Conservation (phyloP, 2,888 invertebrate genomes). For the Epinotia demarniana region DNA sequence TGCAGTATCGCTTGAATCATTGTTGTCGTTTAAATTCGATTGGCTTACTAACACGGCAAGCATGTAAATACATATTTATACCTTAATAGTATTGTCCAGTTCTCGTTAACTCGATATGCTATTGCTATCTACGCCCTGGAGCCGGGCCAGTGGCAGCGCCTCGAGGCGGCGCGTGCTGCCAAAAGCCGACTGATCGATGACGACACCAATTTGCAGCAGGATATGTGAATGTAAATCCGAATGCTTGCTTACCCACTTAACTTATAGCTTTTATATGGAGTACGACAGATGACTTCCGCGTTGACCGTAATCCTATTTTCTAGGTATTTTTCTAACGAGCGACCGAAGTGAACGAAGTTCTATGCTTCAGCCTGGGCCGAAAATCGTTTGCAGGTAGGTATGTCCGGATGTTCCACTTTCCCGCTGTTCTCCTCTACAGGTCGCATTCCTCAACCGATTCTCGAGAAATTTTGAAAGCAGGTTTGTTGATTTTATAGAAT, state of each 20-base stretch:
- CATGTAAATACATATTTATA: not conserved
- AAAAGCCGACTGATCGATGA: conserved; percentile 55
- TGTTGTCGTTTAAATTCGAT: not conserved
- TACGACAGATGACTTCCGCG: not conserved
- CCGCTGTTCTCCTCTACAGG: too few species aligned
- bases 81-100: conserved; percentile 22
- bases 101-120: conserved; percentile 37
- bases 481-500: too few species aligned
- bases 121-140: conserved; percentile 49
- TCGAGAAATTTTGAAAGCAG: too few species aligned
- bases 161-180: conserved; percentile 51
- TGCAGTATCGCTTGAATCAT: too few species aligned
- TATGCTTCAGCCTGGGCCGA: too few species aligned
- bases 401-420: too few species aligned
- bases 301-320: not conserved
- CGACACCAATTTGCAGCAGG: conserved; percentile 50
- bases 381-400: too few species aligned
- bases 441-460: too few species aligned
- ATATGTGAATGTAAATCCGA: conserved; percentile 42
- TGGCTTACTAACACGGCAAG: not conserved
- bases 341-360: too few species aligned
- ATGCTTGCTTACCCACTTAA: conserved; percentile 4
- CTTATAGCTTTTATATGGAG: not conserved
- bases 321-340: not conserved
- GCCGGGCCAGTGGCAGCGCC: conserved; percentile 52